Conservation (phyloP, 2,888 invertebrate species). For the Philonicus albiceps region DNA sequence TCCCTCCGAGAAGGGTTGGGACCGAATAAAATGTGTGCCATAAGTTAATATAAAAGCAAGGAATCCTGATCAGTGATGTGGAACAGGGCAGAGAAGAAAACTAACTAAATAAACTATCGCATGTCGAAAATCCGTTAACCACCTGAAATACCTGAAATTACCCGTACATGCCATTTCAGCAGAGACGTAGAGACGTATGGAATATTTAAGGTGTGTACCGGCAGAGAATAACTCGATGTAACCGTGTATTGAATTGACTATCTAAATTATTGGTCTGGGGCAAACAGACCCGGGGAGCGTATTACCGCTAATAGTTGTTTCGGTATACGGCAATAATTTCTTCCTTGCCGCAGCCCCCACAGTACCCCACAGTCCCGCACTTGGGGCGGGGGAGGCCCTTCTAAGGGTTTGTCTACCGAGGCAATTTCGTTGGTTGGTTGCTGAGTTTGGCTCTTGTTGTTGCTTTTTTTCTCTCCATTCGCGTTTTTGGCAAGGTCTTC, state of each 20-base stretch:
- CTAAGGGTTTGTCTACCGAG: conserved; percentile 42
- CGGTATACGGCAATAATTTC: conserved; percentile 43
- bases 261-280: conserved; percentile 43
- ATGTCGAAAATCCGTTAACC: conserved; percentile 48
- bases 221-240: conserved; percentile 34
- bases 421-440: conserved; percentile 10
- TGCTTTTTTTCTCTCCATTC: conserved; percentile 15
- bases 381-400: not conserved
- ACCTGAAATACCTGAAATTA: conserved; percentile 47
- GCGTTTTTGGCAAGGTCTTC: conserved; percentile 40
- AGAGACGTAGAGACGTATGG: conserved; percentile 28
- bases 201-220: conserved; percentile 48
- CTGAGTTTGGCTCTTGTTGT: not conserved
- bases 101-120: conserved; percentile 45
- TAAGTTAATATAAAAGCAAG: conserved; percentile 36
- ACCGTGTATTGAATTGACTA: conserved; percentile 43
- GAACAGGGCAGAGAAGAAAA: conserved; percentile 26
- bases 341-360: not conserved
- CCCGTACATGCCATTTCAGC: conserved; percentile 40
- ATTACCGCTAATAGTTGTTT: conserved; percentile 45
- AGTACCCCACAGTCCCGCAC: not conserved
- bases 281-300: conserved; percentile 42
- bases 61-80: conserved; percentile 38
- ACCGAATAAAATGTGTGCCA: conserved; percentile 31
- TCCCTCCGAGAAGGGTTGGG: conserved; percentile 24